Conservation (phyloP, 2,113 vertebrate genomes). For the Chascanopsetta lugubris region DNA sequence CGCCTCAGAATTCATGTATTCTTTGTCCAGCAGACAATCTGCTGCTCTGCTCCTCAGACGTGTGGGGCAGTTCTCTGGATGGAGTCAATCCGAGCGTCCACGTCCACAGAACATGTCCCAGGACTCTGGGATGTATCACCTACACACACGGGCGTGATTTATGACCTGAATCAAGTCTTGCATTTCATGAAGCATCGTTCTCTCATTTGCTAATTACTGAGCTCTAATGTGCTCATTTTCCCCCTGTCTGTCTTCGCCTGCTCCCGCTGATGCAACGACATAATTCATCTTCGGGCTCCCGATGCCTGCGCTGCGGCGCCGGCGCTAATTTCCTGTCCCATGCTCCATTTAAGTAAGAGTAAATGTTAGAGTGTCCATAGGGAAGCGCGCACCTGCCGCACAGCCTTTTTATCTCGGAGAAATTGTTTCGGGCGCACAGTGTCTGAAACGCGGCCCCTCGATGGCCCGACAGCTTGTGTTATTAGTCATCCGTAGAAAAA, state of each 20-base stretch:
- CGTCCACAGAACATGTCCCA: no score
- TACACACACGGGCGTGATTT: constrained; percentile 46
- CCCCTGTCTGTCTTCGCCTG: constrained; percentile 39
- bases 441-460: constrained; percentile 30
- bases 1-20: no score
- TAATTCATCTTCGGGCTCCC: constrained; percentile 47
- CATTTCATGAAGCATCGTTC: constrained; percentile 43
- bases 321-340: constrained; percentile 41
- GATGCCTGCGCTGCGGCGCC: constrained; percentile 29
- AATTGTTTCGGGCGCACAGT: constrained; percentile 24
- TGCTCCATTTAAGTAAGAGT: constrained; percentile 38
- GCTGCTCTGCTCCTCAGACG: no score
- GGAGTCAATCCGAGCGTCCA: no score
- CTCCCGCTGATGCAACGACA: constrained; percentile 36
- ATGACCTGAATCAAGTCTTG: constrained; percentile 47
- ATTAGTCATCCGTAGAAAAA: constrained; percentile 41
- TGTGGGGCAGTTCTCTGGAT: no score
- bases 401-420: constrained; percentile 37
- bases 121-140: not conserved
- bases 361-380: constrained; percentile 15
- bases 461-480: constrained; percentile 23
- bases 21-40: no score
- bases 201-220: constrained; percentile 71
- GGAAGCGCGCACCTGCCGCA: constrained; percentile 37
- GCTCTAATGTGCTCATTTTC: constrained; percentile 59